Evolutionary conservation across 2,888 invertebrate genomes (phyloP), one percentile per base, ranked within the genome.

Genomic region (Stomorhina lunata): DNA sequence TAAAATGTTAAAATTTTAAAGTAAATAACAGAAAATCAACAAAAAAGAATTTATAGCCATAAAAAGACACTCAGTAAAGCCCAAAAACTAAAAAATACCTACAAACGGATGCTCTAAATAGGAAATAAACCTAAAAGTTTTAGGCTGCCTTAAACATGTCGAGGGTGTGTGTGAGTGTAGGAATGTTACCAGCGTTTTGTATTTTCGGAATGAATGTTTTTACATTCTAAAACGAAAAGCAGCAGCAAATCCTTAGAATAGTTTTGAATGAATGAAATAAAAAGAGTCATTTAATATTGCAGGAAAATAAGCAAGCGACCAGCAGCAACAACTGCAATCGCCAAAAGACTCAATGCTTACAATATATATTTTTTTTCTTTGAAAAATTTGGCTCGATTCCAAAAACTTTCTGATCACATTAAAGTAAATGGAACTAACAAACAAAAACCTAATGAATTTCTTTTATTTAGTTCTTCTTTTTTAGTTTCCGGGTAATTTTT

Each of bases 371-470:
- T 65, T 40, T 29, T 9, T n/a, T n/a, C n/a, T n/a, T n/a, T n/a
- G n/a, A n/a, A n/a, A n/a, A 43, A 59, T 68, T 66, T 82, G 82
- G 82, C 82, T 27, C 3, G 22, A 9, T 34, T 75, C 82, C 82
- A 82, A 79, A 76, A 71, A 59, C 55, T 55, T n/a, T n/a, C 71
- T 82, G 82, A 79, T 82, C 71, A 82, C 79, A 79, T 79, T 79
- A 76, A 65, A 82, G 63, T 75, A 79, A 79, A 82, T 57, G 82
- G 59, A 71, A 71, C 75, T 34, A 55, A 59, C 50, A 32, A 63
- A 25, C 10, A 17, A 20, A 10, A 17, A 68, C 40, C 20, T 34
- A 75, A 75, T 40, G 50, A 69, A 71, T 75, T 71, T 66, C 57
- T 65, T 75, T 65, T 32, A 25, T 29, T 20, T 34, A 37, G 9